These are phyloP conservation scores for Acleris laterana DNA, from an alignment of 2,888 invertebrate species.

Conservation along the genomic window DNA sequence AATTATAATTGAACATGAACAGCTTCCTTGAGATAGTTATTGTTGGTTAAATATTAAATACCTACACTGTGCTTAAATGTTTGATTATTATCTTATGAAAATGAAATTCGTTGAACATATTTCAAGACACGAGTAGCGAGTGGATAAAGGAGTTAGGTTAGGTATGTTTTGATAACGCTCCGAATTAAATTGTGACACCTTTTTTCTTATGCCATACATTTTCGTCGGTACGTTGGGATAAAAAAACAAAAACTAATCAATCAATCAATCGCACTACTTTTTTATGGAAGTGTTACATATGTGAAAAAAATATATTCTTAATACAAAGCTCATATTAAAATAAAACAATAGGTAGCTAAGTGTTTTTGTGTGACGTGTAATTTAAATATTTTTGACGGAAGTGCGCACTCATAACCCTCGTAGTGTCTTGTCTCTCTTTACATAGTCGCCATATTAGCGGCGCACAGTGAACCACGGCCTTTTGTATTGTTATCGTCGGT, in stretches of 20 bases:
- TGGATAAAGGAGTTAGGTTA: too few relatives aligned
- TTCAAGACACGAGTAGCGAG: too few relatives aligned
- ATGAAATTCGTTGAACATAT: too few relatives aligned
- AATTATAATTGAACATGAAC: too few relatives aligned
- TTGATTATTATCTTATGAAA: too few relatives aligned
- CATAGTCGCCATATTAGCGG: constrained; percentile 89
- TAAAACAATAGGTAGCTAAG: constrained; percentile 10
- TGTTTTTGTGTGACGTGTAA: constrained; percentile 11
- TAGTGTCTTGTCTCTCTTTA: constrained; percentile 62
- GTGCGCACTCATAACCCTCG: constrained; percentile 64
- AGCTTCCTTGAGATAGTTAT: too few relatives aligned
- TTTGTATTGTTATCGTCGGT: constrained; percentile 84
- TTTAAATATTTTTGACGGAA: constrained; percentile 55
- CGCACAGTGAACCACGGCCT: constrained; percentile 81
- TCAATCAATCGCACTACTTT: constrained; percentile 25
- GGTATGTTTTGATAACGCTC: too few relatives aligned
- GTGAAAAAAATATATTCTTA: constrained; percentile 35
- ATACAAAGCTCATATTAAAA: constrained; percentile 34
- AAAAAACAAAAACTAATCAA: constrained; percentile 11
- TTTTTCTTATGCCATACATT: too few relatives aligned
- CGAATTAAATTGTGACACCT: too few relatives aligned
- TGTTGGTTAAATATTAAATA: too few relatives aligned
- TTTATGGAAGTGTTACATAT: constrained; percentile 25
- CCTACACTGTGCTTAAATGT: too few relatives aligned
- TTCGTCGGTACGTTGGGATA: background rate